phyloP scores from a whole-genome alignment of 1,140 invertebrate genomes.

The Heliconius hewitsoni region DNA sequence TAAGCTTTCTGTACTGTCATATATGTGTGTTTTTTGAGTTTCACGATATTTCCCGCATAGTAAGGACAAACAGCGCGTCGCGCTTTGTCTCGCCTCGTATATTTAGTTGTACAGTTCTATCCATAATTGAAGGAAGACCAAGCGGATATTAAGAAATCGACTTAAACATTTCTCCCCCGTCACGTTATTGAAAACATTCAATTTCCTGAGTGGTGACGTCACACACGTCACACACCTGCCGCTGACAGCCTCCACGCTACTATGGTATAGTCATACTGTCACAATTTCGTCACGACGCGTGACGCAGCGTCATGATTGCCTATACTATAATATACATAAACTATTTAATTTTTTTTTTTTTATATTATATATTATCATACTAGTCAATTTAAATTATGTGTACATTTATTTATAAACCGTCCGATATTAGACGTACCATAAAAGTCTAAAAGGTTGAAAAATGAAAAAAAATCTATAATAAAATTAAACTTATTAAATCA shows the following conservation, averaged over 20 bases:
- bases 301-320: background rate
- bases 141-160: slow-evolving; percentile 10
- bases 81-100: too few relatives aligned
- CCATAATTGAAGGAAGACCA: background rate
- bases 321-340: background rate
- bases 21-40: too few relatives aligned
- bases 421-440: too few relatives aligned
- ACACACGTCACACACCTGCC: slow-evolving; percentile 7
- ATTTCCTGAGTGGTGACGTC: slow-evolving; percentile 2
- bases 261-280: background rate
- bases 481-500: too few relatives aligned
- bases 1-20: too few relatives aligned
- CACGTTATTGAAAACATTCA: background rate
- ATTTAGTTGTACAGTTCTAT: background rate
- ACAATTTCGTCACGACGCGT: background rate
- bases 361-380: too few relatives aligned
- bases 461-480: too few relatives aligned
- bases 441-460: too few relatives aligned
- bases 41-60: too few relatives aligned
- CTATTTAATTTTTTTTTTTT: background rate
- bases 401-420: too few relatives aligned
- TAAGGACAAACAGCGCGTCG: too few relatives aligned
- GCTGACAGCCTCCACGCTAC: background rate
- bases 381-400: too few relatives aligned
- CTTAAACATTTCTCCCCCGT: background rate